Base-by-base conservation (phyloP, 35 echinoderm and acorn worm genomes). In the Heliocidaris erythrogramma region DNA sequence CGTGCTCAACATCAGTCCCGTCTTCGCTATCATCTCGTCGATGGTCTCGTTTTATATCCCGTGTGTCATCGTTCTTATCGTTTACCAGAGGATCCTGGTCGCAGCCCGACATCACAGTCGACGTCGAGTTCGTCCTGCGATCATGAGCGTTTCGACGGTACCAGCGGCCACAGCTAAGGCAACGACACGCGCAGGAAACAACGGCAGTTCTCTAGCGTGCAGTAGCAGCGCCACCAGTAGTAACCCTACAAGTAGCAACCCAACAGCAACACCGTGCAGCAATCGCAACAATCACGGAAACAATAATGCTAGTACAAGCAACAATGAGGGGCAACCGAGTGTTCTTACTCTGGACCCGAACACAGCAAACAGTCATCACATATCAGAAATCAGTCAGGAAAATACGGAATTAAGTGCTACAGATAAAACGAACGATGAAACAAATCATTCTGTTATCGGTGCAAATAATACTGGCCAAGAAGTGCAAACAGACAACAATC, bases 1-100 rank as follows among this genome's bases (percentile, higher is more conserved):
- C 90, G 84, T 85, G 2, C 30, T 95, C 52, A 97, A 65, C 31
- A 94, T 69, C 9, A 18, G 30, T 27, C 92, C 93, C 16, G 84
- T 94, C 14, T 98, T 92, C 94, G 95, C 88, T 2, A 48, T 95
- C 12, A 53, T 94, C 53, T 86, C 94, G 27, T 95, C 96, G 31
- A 35, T 94, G 18, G 30, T 96, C 9, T 92, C 97, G 18, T 98
- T 98, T 30, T 95, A 93, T 84, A 94, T 98, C 18, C 97, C 97
- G 9, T 94, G 94, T 30, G 48, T 94, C 24, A 87, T 97, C 8
- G 85, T 98, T 32, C 17, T 98, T 0, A 49, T 95, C 78, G 93
- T 98, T 32, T 98, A 98, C 94, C 92, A 69, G 17, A 78, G 86
- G 9, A 96, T 97, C 27, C 94, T 94, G 11, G 91, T 92, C 30